Conservation (phyloP, 92 coral and sea anemone genomes). For the Bergia sp. region DNA sequence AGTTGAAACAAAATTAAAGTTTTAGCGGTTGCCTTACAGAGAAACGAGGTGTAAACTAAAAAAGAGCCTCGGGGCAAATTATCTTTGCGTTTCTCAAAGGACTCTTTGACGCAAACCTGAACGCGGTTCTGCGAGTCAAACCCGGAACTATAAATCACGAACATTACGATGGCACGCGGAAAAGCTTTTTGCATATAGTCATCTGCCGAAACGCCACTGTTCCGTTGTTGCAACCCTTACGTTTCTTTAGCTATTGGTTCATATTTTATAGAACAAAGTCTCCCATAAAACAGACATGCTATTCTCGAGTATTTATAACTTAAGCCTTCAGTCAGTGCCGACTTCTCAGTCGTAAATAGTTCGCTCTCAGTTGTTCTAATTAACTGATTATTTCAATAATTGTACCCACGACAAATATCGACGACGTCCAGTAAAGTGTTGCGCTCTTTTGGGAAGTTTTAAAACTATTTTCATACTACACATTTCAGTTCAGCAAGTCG, state of each 20-base stretch:
- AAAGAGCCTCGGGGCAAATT: not conserved
- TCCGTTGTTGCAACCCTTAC: not conserved
- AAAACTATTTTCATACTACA: not conserved
- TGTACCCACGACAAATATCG: not conserved
- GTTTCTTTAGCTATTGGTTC: not conserved
- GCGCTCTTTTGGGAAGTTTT: not conserved
- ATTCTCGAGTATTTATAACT: not conserved
- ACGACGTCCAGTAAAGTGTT: not conserved
- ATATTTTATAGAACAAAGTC: not conserved
- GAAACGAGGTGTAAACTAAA: no score
- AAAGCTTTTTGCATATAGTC: not conserved
- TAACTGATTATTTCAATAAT: not conserved
- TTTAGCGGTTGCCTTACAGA: no score
- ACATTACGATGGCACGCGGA: conserved; percentile 31
- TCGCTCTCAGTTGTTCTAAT: not conserved
- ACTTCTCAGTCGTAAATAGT: not conserved
- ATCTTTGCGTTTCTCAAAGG: not conserved
- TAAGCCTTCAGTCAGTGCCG: not conserved
- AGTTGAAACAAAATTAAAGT: not conserved
- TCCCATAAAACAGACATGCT: not conserved
- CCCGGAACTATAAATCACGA: conserved; percentile 36
- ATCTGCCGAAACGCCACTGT: not conserved
- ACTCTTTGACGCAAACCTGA: not conserved
- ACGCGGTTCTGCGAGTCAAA: not conserved
- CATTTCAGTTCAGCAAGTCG: not conserved